Percentiles rank a stretch among this genome's conserved stretches.
Conservation (phyloP, 35 echinoderm and acorn worm species). For the Amphiura filiformis region DNA sequence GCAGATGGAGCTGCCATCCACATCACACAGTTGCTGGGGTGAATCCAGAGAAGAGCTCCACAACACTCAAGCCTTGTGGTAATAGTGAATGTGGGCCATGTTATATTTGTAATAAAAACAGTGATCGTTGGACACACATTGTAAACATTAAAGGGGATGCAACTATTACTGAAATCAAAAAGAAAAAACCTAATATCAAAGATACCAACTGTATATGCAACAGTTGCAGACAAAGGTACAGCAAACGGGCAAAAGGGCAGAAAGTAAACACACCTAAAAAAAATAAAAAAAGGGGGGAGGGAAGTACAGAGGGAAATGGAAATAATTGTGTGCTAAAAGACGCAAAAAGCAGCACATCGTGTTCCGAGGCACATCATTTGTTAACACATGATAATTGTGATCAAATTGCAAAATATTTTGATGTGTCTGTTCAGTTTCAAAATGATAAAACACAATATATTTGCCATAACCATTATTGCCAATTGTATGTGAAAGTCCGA, state of each 20-base stretch:
- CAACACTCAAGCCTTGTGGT: background rate
- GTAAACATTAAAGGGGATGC: background rate
- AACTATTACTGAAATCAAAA: background rate
- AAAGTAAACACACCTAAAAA: background rate
- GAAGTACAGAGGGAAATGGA: too few relatives aligned
- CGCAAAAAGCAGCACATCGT: background rate
- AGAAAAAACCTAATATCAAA: background rate
- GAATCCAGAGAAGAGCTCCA: background rate
- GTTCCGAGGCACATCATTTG: background rate
- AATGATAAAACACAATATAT: background rate
- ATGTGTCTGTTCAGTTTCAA: background rate
- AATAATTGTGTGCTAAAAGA: too few relatives aligned
- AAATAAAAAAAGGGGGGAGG: too few relatives aligned
- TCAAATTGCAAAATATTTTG: background rate
- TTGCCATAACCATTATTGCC: background rate
- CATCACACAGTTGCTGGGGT: background rate
- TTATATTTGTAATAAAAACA: background rate
- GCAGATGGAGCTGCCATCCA: too few relatives aligned
- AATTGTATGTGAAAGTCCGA: background rate
- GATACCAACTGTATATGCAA: background rate
- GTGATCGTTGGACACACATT: background rate
- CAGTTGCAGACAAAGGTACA: background rate
- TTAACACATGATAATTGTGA: background rate
- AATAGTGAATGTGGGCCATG: background rate
- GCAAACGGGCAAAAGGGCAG: background rate